Evolutionary conservation across 2,797 vertebrate genomes (phyloP), one percentile per base, ranked within the genome.

Genomic region (Manis pentadactyla): DNA sequence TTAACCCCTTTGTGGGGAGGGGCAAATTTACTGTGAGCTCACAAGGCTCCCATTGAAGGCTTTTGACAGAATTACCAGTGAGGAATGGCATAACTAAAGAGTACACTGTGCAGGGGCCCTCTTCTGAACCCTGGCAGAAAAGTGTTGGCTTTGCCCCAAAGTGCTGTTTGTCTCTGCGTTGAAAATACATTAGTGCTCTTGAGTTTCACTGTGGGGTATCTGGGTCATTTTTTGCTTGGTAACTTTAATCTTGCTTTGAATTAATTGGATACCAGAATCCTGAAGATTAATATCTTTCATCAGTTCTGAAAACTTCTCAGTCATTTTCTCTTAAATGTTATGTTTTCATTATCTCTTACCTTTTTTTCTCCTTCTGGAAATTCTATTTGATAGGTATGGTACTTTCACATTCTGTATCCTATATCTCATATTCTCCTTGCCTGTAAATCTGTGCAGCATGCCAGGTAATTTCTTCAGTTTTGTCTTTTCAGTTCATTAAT

Each of bases 401-500:
- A 46, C 19, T 55, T 95, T 93, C 37, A 79, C 34, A 49, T 81
- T 89, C 31, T 61, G 2, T 71, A 37, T 94, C n/a, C 85, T 25
- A n/a, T 92, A 92, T 82, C 6, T 96, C 14, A 29, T 95, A 25
- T 63, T 64, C 93, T 88, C 73, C 4, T 27, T 96, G 61, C 29
- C 25, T 97, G 94, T 95, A 29, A 84, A 68, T 78, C 46, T 93
- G 0, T 37, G 23, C 7, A 69, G 7, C 23, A 21, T 79, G 9
- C 31, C 91, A 9, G 34, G 23, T 89, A 91, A 83, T 92, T 96
- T 94, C 73, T 95, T 94, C 51, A 92, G 15, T 95, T 93, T 27
- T 93, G 34, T 79, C 61, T 90, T 90, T 94, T 86, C 73, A 87
- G 11, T 89, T 87, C 63, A 83, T 89, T 91, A 34, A 64, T 81